Percentiles rank a stretch among this genome's conserved stretches.
Conservation (phyloP, 2,888 invertebrate genomes). For the Ctenicera cuprea region DNA sequence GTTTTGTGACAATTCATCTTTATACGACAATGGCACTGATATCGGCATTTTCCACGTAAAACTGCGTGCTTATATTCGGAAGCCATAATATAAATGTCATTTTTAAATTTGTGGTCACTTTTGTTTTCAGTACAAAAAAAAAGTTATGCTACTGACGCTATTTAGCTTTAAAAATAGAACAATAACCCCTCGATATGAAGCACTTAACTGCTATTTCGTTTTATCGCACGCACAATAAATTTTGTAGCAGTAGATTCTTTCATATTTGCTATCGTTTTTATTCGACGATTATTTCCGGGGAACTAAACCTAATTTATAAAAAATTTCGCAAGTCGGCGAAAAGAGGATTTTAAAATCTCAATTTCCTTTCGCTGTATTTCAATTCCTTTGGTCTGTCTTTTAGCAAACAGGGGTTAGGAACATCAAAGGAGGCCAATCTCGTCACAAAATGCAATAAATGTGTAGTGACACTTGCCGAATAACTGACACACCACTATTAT, state of each 20-base stretch:
- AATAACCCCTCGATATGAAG: constrained; percentile 32
- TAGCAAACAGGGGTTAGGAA: constrained; percentile 10
- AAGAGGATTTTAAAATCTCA: constrained; percentile 29
- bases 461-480: constrained; percentile 33
- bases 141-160: constrained; percentile 30
- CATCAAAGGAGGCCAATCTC: constrained; percentile 32
- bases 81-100: constrained; percentile 37
- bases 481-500: constrained; percentile 2
- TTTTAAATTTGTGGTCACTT: constrained; percentile 46
- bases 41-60: constrained; percentile 20
- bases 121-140: constrained; percentile 36
- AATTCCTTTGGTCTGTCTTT: constrained; percentile 31
- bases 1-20: constrained; percentile 26
- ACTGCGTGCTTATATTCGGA: constrained; percentile 21
- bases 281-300: constrained; percentile 20
- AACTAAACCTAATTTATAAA: constrained; percentile 5
- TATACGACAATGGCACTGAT: constrained; percentile 27
- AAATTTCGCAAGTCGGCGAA: not conserved
- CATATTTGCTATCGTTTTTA: constrained; percentile 22
- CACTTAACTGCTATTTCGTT: constrained; percentile 34
- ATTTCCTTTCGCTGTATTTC: constrained; percentile 30
- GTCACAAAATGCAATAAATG: constrained; percentile 36
- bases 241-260: constrained; percentile 31
- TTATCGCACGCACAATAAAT: constrained; percentile 45
- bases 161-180: constrained; percentile 45